Evolutionary conservation across 2,797 vertebrate species (phyloP), one percentile per base, ranked within the genome.

Genomic region (Chromis chromis): DNA sequence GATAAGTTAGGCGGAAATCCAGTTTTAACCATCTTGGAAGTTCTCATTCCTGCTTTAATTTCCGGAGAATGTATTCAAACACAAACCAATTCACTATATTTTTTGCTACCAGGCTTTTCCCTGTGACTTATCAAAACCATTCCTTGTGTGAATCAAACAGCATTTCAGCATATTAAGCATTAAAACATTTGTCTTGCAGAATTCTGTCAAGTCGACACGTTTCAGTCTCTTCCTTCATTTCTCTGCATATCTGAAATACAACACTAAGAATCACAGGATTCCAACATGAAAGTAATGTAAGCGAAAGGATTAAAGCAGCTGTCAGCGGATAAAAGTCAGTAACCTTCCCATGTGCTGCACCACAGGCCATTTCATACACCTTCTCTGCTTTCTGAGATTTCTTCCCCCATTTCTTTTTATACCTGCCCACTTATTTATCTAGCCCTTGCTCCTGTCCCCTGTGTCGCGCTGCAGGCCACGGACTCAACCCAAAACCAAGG

Each of bases 21-120:
- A 68, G 74, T 56, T 80, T 70, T 59, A 79, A 65, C 33, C 63
- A 28, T 60, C 56, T 25, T 60, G 46, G 49, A 81, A 72, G 66
- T 75, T 75, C 33, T 79, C 65, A 64, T 66, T 49, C 72, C 69
- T 83, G 42, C 61, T 64, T 86, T 83, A 48, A 85, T 85, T 82
- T 79, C 28, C 36, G 4, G 42, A 60, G 24, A 61, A 52, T 63
- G 31, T 36, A 68, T 68, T 78, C 31, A 68, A 77, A 52, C 50
- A 44, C 31, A 79, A 70, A 82, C 40, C 48, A 22, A 28, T 73
- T 81, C 22, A 54, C 40, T 11, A 13, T 55, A 19, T 69, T 53
- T 67, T 39, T 60, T 46, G 46, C 61, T 57, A 65, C 33, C 39
- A 62, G 53, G 24, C 44, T 54, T 13, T 66, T 76, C 40, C 28